Evolutionary conservation across 2,113 vertebrate genomes (phyloP).

Genomic region (Gasterosteus aculeatus): DNA sequence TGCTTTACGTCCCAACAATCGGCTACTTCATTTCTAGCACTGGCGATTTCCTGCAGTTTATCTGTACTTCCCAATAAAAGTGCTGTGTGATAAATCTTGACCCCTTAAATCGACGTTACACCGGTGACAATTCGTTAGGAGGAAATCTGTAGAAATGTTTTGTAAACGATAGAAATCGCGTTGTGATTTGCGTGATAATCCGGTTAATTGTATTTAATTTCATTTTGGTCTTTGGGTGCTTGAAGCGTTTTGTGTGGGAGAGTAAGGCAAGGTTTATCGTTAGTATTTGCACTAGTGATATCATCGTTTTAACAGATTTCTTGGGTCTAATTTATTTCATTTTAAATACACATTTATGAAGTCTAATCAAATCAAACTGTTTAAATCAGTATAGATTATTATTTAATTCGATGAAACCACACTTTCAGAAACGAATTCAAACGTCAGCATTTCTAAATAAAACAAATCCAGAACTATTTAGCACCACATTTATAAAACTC

Average conservation of each 20-base stretch:
- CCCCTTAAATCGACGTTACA: conserved; percentile 11
- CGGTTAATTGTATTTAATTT: conserved; percentile 20
- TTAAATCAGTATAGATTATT: not conserved
- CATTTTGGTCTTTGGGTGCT: conserved; percentile 2
- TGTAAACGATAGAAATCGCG: not conserved
- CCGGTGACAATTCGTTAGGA: not conserved
- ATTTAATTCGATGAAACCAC: conserved; percentile 15
- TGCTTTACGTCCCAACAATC: conserved; percentile 41
- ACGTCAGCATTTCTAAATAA: not conserved
- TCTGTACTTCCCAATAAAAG: conserved; percentile 51
- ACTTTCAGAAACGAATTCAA: conserved; percentile 48
- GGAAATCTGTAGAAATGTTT: conserved; percentile 19
- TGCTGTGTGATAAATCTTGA: conserved; percentile 32
- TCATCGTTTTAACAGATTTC: not conserved
- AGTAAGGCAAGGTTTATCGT: not conserved
- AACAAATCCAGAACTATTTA: not conserved
- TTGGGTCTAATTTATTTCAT: not conserved
- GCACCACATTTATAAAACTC: not conserved
- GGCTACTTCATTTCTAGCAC: conserved; percentile 44
- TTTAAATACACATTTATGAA: not conserved
- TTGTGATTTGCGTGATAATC: conserved; percentile 39
- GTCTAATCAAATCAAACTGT: not conserved
- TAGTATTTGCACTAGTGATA: not conserved
- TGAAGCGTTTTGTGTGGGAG: not conserved
- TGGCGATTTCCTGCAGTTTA: conserved; percentile 60